Percentiles rank a stretch among this genome's conserved stretches.
These are phyloP conservation scores for Perognathus longimembris DNA, from an alignment of 2,113 vertebrate genomes.

Conservation along the genomic window DNA sequence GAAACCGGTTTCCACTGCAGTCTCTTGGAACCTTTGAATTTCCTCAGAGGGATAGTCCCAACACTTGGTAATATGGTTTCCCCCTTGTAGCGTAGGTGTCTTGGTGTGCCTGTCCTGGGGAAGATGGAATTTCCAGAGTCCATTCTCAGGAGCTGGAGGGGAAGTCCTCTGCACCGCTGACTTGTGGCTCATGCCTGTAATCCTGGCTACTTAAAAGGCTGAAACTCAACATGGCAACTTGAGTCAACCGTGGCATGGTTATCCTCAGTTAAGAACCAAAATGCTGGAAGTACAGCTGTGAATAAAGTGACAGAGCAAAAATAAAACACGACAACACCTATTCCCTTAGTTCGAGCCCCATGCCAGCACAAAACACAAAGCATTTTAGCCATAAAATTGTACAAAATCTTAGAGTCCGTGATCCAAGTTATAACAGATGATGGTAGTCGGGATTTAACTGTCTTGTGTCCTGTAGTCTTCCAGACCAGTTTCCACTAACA, in stretches of 20 bases:
- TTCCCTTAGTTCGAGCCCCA: too few species aligned
- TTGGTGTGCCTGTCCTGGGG: not conserved
- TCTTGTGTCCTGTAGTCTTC: not conserved
- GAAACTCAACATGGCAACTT: too few species aligned
- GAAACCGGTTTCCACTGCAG: conserved; percentile 54
- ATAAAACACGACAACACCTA: too few species aligned
- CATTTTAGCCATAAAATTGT: conserved; percentile 33
- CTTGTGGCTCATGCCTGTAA: not conserved
- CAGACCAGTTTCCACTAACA: conserved; percentile 7
- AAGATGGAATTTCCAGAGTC: conserved; percentile 18
- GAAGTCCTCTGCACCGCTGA: not conserved
- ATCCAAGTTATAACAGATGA: conserved; percentile 14
- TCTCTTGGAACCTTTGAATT: conserved; percentile 52
- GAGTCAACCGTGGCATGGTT: too few species aligned
- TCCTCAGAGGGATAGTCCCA: conserved; percentile 27
- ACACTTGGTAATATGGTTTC: conserved; percentile 4
- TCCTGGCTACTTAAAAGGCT: too few species aligned
- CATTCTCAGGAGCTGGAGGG: conserved; percentile 18
- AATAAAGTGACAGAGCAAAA: too few species aligned
- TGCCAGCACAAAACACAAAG: too few species aligned
- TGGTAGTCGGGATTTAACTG: not conserved
- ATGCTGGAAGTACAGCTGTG: too few species aligned
- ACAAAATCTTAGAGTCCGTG: conserved; percentile 39
- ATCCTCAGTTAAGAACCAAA: too few species aligned
- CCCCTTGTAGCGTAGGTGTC: conserved; percentile 8